Base-by-base conservation (phyloP, 2,113 vertebrate species). In the Anser brachyrhynchus region DNA sequence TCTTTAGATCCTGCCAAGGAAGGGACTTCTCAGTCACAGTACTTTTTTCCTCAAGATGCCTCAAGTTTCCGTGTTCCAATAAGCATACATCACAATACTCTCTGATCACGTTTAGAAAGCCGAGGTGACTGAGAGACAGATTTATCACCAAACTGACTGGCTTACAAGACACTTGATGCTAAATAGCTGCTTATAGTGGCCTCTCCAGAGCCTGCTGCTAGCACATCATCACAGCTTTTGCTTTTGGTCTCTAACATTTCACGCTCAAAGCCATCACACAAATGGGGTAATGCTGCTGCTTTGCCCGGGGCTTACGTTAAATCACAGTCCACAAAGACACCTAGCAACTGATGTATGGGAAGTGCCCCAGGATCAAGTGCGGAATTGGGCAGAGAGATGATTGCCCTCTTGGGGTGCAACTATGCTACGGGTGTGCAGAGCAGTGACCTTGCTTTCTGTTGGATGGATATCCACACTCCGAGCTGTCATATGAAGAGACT, bases 331-430 rank as follows among this genome's bases (percentile, higher is more conserved):
- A 54, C 37, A 33, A 33, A 74, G 70, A 5, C 31, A 28, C 26
- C 17, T 19, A 61, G 7, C 20, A n/a, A 8, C 10, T 9, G 43
- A 12, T 21, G 69, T 17, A 26, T 17, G 28, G 61, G 70, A 52
- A 43, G 9, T 3, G 11, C 17, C 16, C 3, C 0, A 1, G 41
- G 39, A 14, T 22, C 49, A 8, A 9, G 39, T 4, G 18, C 39
- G 3, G 46, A 1, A 14, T 2, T 13, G 55, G 65, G 5, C 22
- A 1, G 51, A 23, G 18, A 49, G 43, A 33, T 8, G 51, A 14
- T 13, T 33, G 52, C 15, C 17, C 22, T 44, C 35, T 14, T 9
- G 8, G 51, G 43, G 43, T 23, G 33, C 41, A 31, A 2, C 7
- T 10, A 7, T 5, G 31, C 15, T 15, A 1, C 11, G 59, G 59